Evolutionary conservation across 1,140 invertebrate species (phyloP), one percentile per base, ranked within the genome.

Genomic region (Diorhabda sublineata): DNA sequence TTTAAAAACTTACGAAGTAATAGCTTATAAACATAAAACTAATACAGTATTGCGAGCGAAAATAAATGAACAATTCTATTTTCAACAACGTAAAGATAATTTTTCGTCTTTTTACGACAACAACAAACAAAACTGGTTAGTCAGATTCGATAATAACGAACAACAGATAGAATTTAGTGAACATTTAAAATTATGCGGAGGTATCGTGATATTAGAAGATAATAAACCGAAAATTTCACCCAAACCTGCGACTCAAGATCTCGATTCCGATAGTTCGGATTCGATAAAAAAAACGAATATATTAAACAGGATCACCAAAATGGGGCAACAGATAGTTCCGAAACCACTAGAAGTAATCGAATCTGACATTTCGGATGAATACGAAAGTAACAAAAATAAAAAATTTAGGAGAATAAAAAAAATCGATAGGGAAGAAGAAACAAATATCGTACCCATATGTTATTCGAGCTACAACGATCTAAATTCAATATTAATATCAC

Each of bases 261-360:
- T 62, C 64, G 62, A 73, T 66, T 64, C 58, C 57, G 60, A 61
- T 42, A 59, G 56, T n/a, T 62, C 69, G 5, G 47, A 58, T 66
- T 65, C 70, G 11, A 52, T 3, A 7, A 58, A 61, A 64, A 75
- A 64, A 59, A 73, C 73, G 11, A 67, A 75, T 69, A 78, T 79
- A 67, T 70, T 79, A 45, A 64, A 69, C 42, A 65, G 78, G 60
- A 78, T 79, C 64, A 75, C 77, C 6, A 79, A 78, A 73, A 73
- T 79, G 69, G 78, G 78, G 2, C 72, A 75, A 62, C 70, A 73
- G 42, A 73, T 79, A 45, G 68, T 75, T 6, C 74, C 74, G 3
- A 65, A 43, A 11, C 44, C 43, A 11, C 45, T 52, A 42, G 9
- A 47, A 58, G 43, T 56, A 11, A 45, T 47, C 47, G 56, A 43